Evolutionary conservation across 2,888 invertebrate genomes (phyloP).

Genomic region (Mythimna pallens): DNA sequence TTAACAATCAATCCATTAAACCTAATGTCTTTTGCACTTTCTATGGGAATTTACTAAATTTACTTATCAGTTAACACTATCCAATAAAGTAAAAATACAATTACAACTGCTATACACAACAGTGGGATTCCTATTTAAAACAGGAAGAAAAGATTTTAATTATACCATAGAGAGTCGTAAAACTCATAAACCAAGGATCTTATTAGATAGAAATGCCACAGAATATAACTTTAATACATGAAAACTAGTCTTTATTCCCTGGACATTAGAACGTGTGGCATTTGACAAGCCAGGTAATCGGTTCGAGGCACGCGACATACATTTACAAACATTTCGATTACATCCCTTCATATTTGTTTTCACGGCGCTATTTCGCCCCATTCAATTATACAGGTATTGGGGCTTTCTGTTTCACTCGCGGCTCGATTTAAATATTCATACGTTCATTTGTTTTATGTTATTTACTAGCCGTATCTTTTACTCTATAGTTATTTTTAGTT

Average conservation of each 20-base stretch:
- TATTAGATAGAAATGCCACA: constrained; percentile 43
- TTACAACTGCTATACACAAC: constrained; percentile 3
- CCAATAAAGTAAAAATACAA: constrained; percentile 16
- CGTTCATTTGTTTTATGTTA: constrained; percentile 25
- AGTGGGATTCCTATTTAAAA: constrained; percentile 19
- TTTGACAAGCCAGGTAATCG: constrained; percentile 78
- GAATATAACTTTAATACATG: constrained; percentile 55
- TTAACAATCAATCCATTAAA: background rate
- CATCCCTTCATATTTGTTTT: constrained; percentile 86
- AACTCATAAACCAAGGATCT: constrained; percentile 40
- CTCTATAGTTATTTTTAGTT: constrained; percentile 30
- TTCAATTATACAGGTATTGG: constrained; percentile 72
- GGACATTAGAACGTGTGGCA: constrained; percentile 66
- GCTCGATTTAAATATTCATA: constrained; percentile 48
- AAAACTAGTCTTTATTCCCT: constrained; percentile 68
- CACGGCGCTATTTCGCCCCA: constrained; percentile 78
- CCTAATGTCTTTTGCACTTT: background rate
- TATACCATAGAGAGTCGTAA: constrained; percentile 34
- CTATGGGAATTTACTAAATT: background rate
- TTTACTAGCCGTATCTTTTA: constrained; percentile 29
- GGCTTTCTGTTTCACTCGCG: constrained; percentile 63
- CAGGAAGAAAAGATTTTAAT: constrained; percentile 49
- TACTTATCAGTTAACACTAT: background rate
- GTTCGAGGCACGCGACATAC: constrained; percentile 83
- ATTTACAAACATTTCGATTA: constrained; percentile 89